Conservation (phyloP, 1,140 invertebrate species). For the Choristoneura fumiferana region DNA sequence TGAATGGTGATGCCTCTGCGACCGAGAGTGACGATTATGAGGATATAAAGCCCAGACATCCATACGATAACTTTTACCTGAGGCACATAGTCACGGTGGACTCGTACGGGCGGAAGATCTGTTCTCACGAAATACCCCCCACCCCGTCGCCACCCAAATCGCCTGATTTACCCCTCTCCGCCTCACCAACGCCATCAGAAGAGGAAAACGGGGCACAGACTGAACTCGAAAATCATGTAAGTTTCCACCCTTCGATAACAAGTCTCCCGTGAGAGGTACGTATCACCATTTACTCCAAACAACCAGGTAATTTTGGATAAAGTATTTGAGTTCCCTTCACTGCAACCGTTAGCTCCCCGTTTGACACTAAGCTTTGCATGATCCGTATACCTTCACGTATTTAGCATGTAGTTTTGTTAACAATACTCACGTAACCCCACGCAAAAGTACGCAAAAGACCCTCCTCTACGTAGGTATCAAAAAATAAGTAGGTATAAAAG, state of each 20-base stretch:
- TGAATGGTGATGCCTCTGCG: conserved; percentile 49
- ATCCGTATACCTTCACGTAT: not conserved
- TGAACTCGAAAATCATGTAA: conserved; percentile 26
- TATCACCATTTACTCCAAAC: not conserved
- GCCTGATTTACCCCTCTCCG: conserved; percentile 31
- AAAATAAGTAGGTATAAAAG: no score
- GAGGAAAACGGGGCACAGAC: conserved; percentile 6
- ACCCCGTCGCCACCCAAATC: conserved; percentile 46
- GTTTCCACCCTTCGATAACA: conserved; percentile 29
- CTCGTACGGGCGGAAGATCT: conserved; percentile 63
- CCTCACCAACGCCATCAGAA: conserved; percentile 22
- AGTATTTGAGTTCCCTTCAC: not conserved
- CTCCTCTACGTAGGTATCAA: not conserved
- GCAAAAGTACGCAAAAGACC: not conserved
- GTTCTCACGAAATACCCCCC: conserved; percentile 65
- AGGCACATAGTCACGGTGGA: conserved; percentile 65
- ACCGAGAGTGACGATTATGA: conserved; percentile 50
- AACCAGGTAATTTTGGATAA: not conserved
- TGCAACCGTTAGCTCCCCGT: not conserved
- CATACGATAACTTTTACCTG: conserved; percentile 75
- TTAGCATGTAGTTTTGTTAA: conserved; percentile 9
- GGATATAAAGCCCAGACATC: conserved; percentile 67
- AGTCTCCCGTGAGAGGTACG: not conserved
- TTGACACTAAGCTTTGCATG: conserved; percentile 14
- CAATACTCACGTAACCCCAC: not conserved